A percentile compares a stretch with the other conserved stretches of the same genome.
Evolutionary conservation across 2,113 vertebrate genomes (phyloP).

Genomic region (Plecotus auritus): DNA sequence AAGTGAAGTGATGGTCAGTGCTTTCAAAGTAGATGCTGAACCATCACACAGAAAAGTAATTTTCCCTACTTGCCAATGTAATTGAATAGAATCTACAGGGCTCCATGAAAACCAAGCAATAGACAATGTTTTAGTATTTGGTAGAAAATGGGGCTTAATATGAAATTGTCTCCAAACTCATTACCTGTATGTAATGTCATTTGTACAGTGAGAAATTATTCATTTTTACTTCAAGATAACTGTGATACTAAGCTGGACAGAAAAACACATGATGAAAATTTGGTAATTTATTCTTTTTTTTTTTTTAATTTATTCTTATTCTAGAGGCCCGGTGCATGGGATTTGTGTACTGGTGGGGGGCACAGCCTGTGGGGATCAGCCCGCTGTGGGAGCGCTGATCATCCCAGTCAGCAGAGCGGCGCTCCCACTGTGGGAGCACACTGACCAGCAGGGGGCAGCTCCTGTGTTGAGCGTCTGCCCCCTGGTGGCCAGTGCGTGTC

Average conservation of each 20-base stretch:
- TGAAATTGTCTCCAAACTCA: constrained; percentile 5
- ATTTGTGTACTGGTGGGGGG: too few species aligned
- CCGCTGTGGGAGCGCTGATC: too few species aligned
- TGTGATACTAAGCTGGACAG: constrained; percentile 38
- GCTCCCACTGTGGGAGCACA: too few species aligned
- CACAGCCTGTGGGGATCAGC: too few species aligned
- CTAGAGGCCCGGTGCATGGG: too few species aligned
- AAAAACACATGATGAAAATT: constrained; percentile 37
- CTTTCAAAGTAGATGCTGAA: constrained; percentile 23
- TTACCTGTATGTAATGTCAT: constrained; percentile 15
- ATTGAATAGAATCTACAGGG: constrained; percentile 25
- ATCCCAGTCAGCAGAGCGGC: too few species aligned
- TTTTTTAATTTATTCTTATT: too few species aligned
- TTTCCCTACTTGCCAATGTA: constrained; percentile 9
- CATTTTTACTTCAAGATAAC: constrained; percentile 36
- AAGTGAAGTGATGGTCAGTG: background rate
- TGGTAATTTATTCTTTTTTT: constrained; percentile 1
- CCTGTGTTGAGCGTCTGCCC: too few species aligned
- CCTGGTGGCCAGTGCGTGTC: too few species aligned
- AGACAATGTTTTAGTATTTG: constrained; percentile 25
- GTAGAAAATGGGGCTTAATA: constrained; percentile 35
- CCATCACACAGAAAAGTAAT: constrained; percentile 41
- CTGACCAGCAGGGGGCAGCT: too few species aligned
- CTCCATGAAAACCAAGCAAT: constrained; percentile 7
- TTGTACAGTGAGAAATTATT: background rate